Evolutionary conservation across 1,140 invertebrate species (phyloP).

Genomic region (Drosophila eugracilis): DNA sequence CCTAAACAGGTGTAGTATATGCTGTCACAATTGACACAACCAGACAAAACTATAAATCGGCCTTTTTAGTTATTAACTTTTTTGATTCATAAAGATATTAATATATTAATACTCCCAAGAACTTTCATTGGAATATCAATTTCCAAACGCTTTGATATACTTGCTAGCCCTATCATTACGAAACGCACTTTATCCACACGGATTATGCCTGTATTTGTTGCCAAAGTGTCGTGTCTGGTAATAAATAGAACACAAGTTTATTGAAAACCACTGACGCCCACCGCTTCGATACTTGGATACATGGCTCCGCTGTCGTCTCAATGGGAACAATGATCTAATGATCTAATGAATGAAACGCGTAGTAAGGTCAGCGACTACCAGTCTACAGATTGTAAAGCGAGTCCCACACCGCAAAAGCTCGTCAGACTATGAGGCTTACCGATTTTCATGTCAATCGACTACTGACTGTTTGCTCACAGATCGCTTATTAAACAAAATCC

Average conservation of each 20-base stretch:
- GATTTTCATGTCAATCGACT: conserved; percentile 60
- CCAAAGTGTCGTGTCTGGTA: conserved; percentile 47
- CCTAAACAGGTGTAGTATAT: conserved; percentile 45
- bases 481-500: conserved; percentile 17
- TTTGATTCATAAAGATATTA: no score
- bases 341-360: conserved; percentile 74
- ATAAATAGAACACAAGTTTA: conserved; percentile 56
- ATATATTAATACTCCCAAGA: no score
- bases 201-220: conserved; percentile 19
- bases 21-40: neutral
- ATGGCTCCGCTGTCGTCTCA: conserved; percentile 42
- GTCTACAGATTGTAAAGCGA: conserved; percentile 32
- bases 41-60: neutral
- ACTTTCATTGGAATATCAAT: neutral
- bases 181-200: conserved; percentile 34
- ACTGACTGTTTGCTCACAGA: conserved; percentile 11
- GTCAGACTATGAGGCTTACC: conserved; percentile 57
- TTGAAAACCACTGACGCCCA: conserved; percentile 60
- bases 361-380: conserved; percentile 60
- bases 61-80: neutral
- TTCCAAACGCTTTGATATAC: neutral
- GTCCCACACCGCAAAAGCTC: conserved; percentile 9
- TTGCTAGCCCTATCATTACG: conserved; percentile 13
- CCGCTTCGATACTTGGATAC: conserved; percentile 31
- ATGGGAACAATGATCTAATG: conserved; percentile 65